Evolutionary conservation across 1,140 invertebrate genomes (phyloP).

Genomic region (Phymastichus coffea): DNA sequence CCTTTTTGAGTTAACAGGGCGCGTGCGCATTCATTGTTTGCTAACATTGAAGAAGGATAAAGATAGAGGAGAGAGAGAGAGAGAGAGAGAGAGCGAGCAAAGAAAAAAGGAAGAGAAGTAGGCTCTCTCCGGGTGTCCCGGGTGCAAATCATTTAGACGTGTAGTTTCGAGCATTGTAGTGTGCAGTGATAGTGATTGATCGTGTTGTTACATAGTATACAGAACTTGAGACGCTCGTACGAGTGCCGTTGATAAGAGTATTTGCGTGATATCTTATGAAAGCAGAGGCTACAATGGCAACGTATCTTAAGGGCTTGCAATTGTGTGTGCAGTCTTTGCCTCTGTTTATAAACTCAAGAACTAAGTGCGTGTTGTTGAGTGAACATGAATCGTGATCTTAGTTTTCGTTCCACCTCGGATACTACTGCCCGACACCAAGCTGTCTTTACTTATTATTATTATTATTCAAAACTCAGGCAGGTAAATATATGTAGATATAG

Average conservation of each 20-base stretch:
- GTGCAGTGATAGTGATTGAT: not conserved
- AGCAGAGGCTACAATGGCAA: conserved; percentile 12
- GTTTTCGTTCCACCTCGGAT: conserved; percentile 18
- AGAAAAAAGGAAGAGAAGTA: too few relatives aligned
- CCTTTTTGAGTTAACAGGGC: too few relatives aligned
- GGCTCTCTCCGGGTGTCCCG: too few relatives aligned
- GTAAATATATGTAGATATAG: not conserved
- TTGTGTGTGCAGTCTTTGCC: not conserved
- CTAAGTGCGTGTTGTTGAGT: conserved; percentile 24
- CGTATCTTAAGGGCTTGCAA: conserved; percentile 9
- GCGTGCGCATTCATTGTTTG: too few relatives aligned
- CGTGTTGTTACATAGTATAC: too few relatives aligned
- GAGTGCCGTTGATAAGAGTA: not conserved
- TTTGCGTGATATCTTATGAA: not conserved
- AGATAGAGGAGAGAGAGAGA: too few relatives aligned
- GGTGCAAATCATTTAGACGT: not conserved
- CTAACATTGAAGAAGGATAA: too few relatives aligned
- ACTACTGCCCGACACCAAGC: conserved; percentile 1
- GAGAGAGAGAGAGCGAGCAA: too few relatives aligned
- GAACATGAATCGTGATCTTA: conserved; percentile 30
- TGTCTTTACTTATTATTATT: conserved; percentile 6
- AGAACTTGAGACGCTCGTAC: too few relatives aligned
- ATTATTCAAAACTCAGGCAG: not conserved
- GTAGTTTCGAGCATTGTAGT: not conserved
- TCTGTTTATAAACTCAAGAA: conserved; percentile 22